These are phyloP conservation scores for Drosophila eohydei DNA, from an alignment of 2,888 invertebrate genomes.

Conservation along the genomic window DNA sequence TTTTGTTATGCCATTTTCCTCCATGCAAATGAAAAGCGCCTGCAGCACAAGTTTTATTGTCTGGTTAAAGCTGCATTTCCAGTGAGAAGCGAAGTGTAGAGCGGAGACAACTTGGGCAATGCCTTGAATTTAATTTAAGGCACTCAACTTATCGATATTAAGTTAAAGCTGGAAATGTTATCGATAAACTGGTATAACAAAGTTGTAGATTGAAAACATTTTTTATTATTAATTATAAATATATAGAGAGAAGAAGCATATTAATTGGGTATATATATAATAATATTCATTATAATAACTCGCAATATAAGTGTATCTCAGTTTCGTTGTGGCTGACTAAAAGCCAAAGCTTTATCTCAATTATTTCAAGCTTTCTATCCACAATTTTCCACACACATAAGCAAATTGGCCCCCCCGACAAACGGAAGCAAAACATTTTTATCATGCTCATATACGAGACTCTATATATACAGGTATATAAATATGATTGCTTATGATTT, in stretches of 20 bases:
- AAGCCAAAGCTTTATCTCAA: slow-evolving; percentile 6
- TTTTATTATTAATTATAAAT: neutral
- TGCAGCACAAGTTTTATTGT: slow-evolving; percentile 42
- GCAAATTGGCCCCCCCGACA: slow-evolving; percentile 35
- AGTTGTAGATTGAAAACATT: neutral
- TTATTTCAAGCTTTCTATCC: slow-evolving; percentile 32
- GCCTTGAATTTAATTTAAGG: neutral
- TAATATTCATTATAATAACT: neutral
- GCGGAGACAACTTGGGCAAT: neutral
- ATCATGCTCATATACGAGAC: neutral
- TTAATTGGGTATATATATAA: neutral
- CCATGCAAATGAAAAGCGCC: slow-evolving; percentile 71
- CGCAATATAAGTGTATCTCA: neutral
- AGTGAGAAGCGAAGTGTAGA: neutral
- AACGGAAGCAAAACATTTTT: slow-evolving; percentile 62
- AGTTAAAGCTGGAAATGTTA: neutral
- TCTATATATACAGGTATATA: neutral
- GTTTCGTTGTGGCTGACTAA: slow-evolving; percentile 3
- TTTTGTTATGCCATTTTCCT: slow-evolving; percentile 68
- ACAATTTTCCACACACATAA: slow-evolving; percentile 43
- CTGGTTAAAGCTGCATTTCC: slow-evolving; percentile 7
- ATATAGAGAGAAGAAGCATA: neutral
- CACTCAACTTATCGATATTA: neutral
- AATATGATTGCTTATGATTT: slow-evolving; percentile 37
- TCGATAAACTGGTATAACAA: neutral